Evolutionary conservation across 2,797 vertebrate genomes (phyloP).

Genomic region (Argentina silus): DNA sequence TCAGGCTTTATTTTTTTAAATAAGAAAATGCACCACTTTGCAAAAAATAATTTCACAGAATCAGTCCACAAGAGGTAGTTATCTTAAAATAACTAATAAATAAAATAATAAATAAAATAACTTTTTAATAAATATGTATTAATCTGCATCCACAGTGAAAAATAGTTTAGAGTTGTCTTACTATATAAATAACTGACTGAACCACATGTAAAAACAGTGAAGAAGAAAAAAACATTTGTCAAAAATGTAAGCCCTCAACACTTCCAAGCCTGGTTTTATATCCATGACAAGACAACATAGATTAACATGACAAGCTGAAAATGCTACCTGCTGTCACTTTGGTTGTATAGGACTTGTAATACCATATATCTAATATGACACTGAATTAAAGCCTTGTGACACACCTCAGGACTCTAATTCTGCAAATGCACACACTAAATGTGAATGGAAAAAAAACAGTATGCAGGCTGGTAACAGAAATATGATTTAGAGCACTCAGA

Average conservation of each 20-base stretch:
- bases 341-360: neutral
- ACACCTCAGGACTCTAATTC: neutral
- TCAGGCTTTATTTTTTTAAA: constrained; percentile 60
- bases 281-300: constrained; percentile 6
- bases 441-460: neutral
- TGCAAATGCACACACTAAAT: neutral
- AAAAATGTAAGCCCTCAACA: constrained; percentile 20
- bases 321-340: constrained; percentile 9
- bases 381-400: neutral
- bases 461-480: neutral
- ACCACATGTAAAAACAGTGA: constrained; percentile 24
- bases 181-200: constrained; percentile 42
- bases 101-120: no score
- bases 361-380: neutral
- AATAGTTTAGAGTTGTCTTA: constrained; percentile 19
- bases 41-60: constrained; percentile 37
- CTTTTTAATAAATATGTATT: constrained; percentile 21
- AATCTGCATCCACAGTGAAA: constrained; percentile 28
- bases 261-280: constrained; percentile 9
- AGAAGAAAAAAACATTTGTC: constrained; percentile 14
- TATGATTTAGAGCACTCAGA: neutral
- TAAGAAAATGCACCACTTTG: constrained; percentile 50
- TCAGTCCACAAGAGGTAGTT: constrained; percentile 53
- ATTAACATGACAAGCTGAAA: constrained; percentile 6
- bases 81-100: constrained; percentile 37